These are phyloP conservation scores for Meloidogyne exigua DNA, from an alignment of 1,140 invertebrate species.

Conservation along the genomic window DNA sequence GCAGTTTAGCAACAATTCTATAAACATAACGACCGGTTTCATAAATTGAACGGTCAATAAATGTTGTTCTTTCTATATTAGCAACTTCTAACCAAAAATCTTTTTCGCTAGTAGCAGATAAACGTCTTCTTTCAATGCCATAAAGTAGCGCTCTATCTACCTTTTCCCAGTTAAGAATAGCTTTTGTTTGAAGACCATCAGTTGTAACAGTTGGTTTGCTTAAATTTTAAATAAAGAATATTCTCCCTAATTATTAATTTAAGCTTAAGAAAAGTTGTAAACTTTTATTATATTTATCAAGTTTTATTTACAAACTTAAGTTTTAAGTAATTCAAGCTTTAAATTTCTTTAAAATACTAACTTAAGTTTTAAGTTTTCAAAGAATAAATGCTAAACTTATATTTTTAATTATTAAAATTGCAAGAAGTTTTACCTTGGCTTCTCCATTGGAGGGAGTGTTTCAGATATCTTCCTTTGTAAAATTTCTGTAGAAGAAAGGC, in stretches of 20 bases:
- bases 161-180: constrained; percentile 26
- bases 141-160: constrained; percentile 35
- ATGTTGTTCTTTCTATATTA: constrained; percentile 36
- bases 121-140: constrained; percentile 20
- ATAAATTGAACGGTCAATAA: constrained; percentile 36
- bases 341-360: neutral
- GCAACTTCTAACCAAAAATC: constrained; percentile 43
- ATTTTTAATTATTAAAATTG: too few relatives aligned
- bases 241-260: too few relatives aligned
- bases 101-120: constrained; percentile 13
- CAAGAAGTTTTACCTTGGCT: constrained; percentile 9
- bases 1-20: constrained; percentile 37
- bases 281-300: too few relatives aligned
- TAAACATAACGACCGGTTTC: constrained; percentile 33
- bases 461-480: constrained; percentile 5
- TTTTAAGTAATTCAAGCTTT: neutral
- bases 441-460: neutral
- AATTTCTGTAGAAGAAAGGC: neutral
- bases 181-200: constrained; percentile 9
- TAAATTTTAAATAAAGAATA: neutral
- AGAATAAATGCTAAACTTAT: too few relatives aligned
- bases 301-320: neutral
- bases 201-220: constrained; percentile 13
- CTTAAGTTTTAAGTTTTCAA: neutral
- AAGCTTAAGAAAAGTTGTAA: too few relatives aligned